Percentiles rank a stretch among this genome's conserved stretches.
Conservation (phyloP, 2,797 vertebrate genomes). For the Morus bassanus region DNA sequence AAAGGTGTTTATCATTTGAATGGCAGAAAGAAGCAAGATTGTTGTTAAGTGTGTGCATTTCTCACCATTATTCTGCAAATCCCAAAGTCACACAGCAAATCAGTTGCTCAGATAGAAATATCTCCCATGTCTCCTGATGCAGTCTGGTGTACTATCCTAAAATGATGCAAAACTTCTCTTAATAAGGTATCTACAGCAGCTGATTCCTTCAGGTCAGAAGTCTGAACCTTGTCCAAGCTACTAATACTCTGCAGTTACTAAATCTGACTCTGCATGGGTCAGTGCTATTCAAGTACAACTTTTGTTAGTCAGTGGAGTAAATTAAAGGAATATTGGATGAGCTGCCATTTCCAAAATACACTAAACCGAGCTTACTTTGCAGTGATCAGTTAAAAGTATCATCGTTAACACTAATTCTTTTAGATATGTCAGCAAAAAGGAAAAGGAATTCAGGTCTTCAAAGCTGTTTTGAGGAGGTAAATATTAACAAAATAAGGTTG, state of each 20-base stretch:
- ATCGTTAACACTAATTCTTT: not conserved
- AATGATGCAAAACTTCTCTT: not conserved
- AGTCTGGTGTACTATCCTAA: not conserved
- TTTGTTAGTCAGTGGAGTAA: not conserved
- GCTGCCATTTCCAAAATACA: not conserved
- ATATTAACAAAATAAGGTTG: not conserved
- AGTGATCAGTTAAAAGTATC: not conserved
- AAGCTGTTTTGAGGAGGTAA: not conserved
- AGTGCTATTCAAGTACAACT: not conserved
- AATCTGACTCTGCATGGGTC: not conserved
- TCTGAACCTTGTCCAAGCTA: not conserved
- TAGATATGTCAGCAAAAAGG: not conserved
- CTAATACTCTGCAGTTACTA: not conserved
- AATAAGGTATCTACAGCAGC: not conserved
- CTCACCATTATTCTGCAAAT: not conserved
- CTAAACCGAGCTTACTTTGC: not conserved
- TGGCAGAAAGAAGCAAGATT: not conserved
- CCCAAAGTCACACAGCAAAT: constrained; percentile 3
- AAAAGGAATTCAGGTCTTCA: not conserved
- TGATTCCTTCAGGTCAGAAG: not conserved
- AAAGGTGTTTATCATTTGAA: not conserved
- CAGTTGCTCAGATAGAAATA: not conserved
- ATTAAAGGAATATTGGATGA: not conserved
- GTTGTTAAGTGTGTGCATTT: not conserved
- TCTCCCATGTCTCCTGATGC: not conserved